A percentile compares a stretch with the other conserved stretches of the same genome.
Conservation (phyloP, 1,140 invertebrate genomes). For the Paralvinella palmiformis region DNA sequence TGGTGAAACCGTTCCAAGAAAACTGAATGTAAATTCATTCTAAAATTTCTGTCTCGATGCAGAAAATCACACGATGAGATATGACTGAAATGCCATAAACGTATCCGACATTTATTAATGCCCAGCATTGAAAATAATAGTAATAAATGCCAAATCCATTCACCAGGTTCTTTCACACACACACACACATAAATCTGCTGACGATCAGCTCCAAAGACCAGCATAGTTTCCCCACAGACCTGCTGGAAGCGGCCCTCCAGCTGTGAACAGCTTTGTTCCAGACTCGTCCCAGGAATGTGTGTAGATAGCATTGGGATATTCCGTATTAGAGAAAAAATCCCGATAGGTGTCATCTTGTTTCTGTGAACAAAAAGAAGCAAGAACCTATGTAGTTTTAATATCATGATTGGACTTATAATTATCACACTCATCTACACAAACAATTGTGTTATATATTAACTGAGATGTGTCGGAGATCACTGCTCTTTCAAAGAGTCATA, state of each 20-base stretch:
- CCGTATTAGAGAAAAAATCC: constrained; percentile 38
- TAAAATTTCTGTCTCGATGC: background rate
- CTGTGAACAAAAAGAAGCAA: no score
- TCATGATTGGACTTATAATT: no score
- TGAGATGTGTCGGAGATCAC: no score
- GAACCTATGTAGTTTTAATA: no score
- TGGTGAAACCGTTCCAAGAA: no score
- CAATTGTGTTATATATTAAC: no score
- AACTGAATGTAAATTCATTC: background rate
- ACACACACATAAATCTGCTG: background rate
- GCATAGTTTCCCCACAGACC: constrained; percentile 81
- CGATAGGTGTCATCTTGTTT: constrained; percentile 42
- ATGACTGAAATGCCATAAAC: no score
- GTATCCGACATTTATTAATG: no score
- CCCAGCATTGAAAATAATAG: no score
- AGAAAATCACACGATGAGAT: no score
- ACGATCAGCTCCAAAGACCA: constrained; percentile 60
- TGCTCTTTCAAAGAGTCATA: no score
- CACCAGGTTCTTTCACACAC: background rate
- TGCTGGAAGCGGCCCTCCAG: constrained; percentile 85
- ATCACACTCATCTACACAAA: no score
- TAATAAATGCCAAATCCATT: background rate
- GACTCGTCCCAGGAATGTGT: constrained; percentile 91
- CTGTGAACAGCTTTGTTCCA: constrained; percentile 84
- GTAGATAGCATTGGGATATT: constrained; percentile 72